These are phyloP conservation scores for Amphipoea lucens DNA, from an alignment of 2,888 invertebrate species.

Conservation along the genomic window DNA sequence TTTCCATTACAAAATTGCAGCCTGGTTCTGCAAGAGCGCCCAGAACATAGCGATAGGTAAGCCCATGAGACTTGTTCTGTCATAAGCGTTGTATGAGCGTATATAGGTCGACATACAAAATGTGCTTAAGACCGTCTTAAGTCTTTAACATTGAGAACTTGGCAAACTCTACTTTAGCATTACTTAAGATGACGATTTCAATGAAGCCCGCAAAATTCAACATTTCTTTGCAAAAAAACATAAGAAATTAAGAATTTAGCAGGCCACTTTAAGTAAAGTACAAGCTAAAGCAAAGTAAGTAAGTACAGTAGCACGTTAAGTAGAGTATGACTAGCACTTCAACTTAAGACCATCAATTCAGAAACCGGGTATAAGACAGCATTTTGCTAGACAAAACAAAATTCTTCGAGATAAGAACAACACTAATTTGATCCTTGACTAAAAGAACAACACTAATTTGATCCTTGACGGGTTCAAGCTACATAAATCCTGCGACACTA, in stretches of 20 bases:
- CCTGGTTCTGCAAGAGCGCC: background rate
- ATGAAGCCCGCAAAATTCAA: background rate
- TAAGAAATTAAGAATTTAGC: background rate
- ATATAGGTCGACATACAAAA: background rate
- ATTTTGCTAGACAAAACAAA: background rate
- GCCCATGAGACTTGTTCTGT: background rate
- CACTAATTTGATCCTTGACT: no score
- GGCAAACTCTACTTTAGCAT: background rate
- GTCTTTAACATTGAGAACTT: background rate
- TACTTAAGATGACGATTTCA: background rate
- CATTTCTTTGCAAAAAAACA: background rate
- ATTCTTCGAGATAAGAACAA: background rate
- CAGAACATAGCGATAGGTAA: background rate
- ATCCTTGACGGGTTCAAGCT: background rate
- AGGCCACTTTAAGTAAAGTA: background rate
- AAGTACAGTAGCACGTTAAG: background rate
- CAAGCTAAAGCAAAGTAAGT: background rate
- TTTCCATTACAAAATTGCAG: background rate
- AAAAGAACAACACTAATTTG: no score
- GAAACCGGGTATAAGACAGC: background rate
- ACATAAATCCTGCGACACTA: conserved; percentile 24
- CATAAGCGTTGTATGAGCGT: background rate
- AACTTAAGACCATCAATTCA: background rate
- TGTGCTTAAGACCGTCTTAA: no score
- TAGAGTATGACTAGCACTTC: background rate